Evolutionary conservation across 2,888 invertebrate species (phyloP).

Genomic region (Entomobrya proxima): DNA sequence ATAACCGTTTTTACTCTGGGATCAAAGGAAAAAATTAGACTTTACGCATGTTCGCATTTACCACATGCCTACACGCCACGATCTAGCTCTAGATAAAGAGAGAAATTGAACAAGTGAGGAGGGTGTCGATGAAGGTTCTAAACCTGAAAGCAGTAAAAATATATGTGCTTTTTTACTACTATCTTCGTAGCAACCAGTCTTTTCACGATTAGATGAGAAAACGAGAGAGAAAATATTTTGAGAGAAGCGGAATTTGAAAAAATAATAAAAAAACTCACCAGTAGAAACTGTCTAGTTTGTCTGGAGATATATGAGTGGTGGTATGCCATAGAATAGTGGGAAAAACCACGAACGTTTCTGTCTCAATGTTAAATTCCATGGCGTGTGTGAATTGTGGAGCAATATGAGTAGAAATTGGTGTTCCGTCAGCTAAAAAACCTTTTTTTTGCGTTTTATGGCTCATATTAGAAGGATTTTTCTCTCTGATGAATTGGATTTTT

Average conservation of each 20-base stretch:
- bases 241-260: background rate
- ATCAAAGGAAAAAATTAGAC: background rate
- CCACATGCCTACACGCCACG: background rate
- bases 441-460: background rate
- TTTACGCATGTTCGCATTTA: background rate
- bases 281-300: background rate
- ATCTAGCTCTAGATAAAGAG: too few relatives aligned
- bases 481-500: too few relatives aligned
- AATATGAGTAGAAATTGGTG: background rate
- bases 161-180: background rate
- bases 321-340: background rate
- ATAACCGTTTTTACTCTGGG: too few relatives aligned
- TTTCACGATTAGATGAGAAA: conserved; percentile 10
- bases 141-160: background rate
- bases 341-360: background rate
- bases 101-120: background rate
- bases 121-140: background rate
- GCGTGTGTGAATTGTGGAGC: background rate
- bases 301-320: background rate
- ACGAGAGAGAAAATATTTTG: background rate
- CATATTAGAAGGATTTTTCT: background rate
- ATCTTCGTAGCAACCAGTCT: background rate
- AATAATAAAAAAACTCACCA: background rate
- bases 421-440: too few relatives aligned
- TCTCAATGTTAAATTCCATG: background rate